These are phyloP conservation scores for Melanotaenia maccullochi DNA, from an alignment of 2,797 vertebrate genomes.

Conservation along the genomic window DNA sequence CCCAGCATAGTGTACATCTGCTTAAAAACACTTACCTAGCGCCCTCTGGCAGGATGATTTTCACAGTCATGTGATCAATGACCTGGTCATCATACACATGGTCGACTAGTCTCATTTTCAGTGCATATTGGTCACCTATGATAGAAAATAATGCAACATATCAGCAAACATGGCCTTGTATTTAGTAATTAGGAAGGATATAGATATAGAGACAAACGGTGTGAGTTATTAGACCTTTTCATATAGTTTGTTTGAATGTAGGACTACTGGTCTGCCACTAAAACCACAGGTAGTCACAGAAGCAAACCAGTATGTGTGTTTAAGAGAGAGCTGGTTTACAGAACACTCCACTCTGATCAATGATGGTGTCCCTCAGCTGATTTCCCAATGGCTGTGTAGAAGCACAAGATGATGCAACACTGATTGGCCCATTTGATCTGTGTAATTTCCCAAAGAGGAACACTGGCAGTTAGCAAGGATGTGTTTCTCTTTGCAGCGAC, in stretches of 20 bases:
- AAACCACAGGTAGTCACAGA: background rate
- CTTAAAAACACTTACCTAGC: constrained; percentile 87
- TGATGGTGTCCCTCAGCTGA: no score
- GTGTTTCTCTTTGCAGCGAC: no score
- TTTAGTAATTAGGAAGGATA: background rate
- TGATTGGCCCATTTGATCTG: no score
- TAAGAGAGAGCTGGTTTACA: no score
- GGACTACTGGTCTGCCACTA: background rate
- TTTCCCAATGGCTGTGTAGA: no score
- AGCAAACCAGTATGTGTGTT: no score
- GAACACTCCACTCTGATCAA: no score
- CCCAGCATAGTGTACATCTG: background rate
- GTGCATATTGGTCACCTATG: constrained; percentile 95
- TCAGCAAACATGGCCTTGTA: constrained; percentile 7
- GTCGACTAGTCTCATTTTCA: constrained; percentile 98
- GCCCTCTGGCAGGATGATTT: constrained; percentile 95
- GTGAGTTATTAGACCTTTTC: no score
- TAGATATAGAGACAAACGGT: no score
- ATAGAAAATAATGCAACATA: constrained; percentile 5
- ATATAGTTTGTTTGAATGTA: background rate
- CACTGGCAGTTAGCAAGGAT: no score
- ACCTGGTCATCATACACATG: constrained; percentile 98
- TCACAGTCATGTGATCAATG: constrained; percentile 93
- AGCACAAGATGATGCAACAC: no score
- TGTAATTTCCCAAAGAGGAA: no score